Conservation (phyloP, 2,797 vertebrate species). For the Onychomys leucogaster region DNA sequence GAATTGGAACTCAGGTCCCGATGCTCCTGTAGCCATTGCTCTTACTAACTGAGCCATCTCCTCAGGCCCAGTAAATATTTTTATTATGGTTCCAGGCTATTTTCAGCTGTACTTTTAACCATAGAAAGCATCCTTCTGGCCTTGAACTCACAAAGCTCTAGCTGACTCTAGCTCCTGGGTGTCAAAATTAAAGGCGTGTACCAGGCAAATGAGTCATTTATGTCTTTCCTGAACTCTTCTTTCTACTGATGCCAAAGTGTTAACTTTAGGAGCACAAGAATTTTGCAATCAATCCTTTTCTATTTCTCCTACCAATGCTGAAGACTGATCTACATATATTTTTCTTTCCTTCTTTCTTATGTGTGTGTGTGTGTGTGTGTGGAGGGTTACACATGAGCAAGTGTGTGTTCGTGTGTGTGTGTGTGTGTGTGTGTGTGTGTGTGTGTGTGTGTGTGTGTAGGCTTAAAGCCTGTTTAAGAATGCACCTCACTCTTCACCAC, state of each 20-base stretch:
- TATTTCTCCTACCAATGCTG: slow-evolving; percentile 12
- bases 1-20: background rate
- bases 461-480: background rate
- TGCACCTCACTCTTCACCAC: background rate
- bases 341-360: background rate
- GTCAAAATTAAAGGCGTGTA: background rate
- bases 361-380: background rate
- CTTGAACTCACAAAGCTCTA: background rate
- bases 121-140: background rate
- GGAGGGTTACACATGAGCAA: background rate
- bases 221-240: slow-evolving; percentile 15
- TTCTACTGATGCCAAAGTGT: background rate
- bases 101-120: background rate
- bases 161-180: background rate
- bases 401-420: background rate
- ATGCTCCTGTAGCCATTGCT: no score
- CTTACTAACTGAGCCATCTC: background rate
- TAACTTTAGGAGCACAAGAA: background rate
- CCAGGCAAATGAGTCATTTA: background rate
- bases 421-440: no score
- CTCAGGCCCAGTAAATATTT: background rate
- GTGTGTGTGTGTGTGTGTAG: no score
- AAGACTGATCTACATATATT: background rate
- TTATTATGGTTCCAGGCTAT: background rate
- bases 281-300: background rate